A percentile compares a stretch with the other conserved stretches of the same genome.
Conservation (phyloP, 2,113 vertebrate genomes). For the Dipodomys merriami region DNA sequence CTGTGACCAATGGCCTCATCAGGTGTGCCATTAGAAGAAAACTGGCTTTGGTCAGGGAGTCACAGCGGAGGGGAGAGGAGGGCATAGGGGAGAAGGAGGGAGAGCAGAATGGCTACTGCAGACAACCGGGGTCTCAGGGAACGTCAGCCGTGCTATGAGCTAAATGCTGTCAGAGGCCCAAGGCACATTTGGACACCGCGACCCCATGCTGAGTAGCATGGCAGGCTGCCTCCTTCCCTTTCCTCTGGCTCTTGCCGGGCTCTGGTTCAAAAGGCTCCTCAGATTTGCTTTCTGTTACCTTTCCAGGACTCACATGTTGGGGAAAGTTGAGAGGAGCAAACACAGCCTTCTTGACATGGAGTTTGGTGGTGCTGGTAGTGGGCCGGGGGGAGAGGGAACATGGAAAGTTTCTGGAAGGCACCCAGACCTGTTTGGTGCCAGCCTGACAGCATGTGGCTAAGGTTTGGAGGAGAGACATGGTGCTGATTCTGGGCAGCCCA, state of each 20-base stretch:
- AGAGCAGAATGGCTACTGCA: not conserved
- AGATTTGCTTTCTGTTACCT: conserved; percentile 35
- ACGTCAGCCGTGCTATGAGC: not conserved
- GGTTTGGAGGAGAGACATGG: not conserved
- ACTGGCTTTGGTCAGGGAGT: not conserved
- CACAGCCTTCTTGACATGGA: not conserved
- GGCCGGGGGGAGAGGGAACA: not conserved
- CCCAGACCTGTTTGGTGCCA: not conserved
- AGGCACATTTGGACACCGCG: not conserved
- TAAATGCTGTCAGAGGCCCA: conserved; percentile 19
- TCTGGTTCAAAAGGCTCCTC: conserved; percentile 37
- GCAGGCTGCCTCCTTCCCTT: not conserved
- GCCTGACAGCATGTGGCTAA: not conserved
- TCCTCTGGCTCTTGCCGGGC: conserved; percentile 41
- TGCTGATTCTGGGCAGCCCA: not conserved
- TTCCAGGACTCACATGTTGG: conserved; percentile 58
- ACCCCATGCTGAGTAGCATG: not conserved
- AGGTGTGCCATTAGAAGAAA: not conserved
- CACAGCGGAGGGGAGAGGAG: not conserved
- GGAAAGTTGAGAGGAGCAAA: not conserved
- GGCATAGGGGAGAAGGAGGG: not conserved
- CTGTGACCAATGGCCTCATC: not conserved
- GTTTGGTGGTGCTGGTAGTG: not conserved
- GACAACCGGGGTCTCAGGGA: not conserved
- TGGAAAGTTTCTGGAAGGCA: not conserved